These are phyloP conservation scores for Elephas maximus DNA, from an alignment of 2,113 vertebrate genomes.

Conservation along the genomic window DNA sequence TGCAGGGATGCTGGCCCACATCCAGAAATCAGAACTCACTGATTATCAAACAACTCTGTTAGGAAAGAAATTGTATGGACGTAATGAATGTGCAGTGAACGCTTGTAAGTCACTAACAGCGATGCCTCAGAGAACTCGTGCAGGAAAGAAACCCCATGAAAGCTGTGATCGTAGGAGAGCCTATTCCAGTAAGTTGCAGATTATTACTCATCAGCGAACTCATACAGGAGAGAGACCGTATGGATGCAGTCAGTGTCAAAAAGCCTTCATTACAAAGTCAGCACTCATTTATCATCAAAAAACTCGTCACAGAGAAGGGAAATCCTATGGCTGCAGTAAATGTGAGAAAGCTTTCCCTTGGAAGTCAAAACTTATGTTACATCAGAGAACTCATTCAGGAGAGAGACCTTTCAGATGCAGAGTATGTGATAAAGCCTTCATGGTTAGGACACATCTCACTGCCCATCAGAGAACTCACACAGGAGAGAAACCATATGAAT, in stretches of 20 bases:
- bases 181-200: not conserved
- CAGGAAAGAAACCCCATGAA: not conserved
- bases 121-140: not conserved
- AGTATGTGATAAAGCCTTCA: conserved; percentile 17
- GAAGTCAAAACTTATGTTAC: conserved; percentile 30
- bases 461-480: conserved; percentile 3
- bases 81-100: not conserved
- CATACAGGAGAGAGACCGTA: not conserved
- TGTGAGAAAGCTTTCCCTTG: conserved; percentile 18
- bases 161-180: not conserved
- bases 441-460: not conserved
- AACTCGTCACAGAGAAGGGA: not conserved
- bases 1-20: not conserved
- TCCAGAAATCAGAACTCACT: not conserved
- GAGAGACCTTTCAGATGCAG: not conserved
- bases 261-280: not conserved
- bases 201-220: not conserved
- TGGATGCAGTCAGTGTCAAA: not conserved
- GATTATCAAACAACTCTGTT: not conserved
- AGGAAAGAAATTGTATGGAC: not conserved
- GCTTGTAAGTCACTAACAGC: not conserved
- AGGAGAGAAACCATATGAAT: not conserved
- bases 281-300: conserved; percentile 39
- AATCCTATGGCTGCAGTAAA: not conserved
- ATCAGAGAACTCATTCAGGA: conserved; percentile 2